Evolutionary conservation across 1,140 invertebrate species (phyloP), one percentile per base, ranked within the genome.

Genomic region (Magallana angulata): DNA sequence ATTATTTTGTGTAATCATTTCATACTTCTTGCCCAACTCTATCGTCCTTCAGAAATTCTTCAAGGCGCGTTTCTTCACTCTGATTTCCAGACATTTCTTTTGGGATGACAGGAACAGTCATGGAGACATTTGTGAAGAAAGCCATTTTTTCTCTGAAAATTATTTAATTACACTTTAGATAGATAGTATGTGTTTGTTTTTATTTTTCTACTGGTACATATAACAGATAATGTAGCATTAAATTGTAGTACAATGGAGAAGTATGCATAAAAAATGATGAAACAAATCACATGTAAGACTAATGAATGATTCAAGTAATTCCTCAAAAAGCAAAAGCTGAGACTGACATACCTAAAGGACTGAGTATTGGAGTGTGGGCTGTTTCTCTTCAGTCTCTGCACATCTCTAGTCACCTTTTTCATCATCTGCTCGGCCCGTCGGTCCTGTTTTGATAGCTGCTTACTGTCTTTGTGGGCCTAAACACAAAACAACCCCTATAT

Each of bases 91-190:
- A 8, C 12, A 18, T 83, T 14, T 97, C 97, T 57, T 96, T 95
- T 7, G 97, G 97, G 83, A 97, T 94, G 60, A 97, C 96, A 85
- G 97, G 97, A 90, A 98, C 96, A 88, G 96, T 97, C 30, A 97
- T 93, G 91, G 97, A 97, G 7, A 97, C 96, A 12, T 88, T 90
- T n/a, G 98, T 98, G 94, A 99, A 98, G 95, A 99, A 99, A 14
- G 98, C 97, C 97, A 99, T 99, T 95, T 98, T 98, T 95, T 98
- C 98, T 96, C 98, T 98, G 95, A 36, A 96, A 95, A 91, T 64
- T 5, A 84, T n/a, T 30, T 8, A 62, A n/a, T 11, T 24, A 16
- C 24, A 11, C 24, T 80, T n/a, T 24, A 12, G 14, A 80, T 24
- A 24, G 24, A 24, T 24, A 24, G 24, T 24, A 24, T 48, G 0